Percentiles rank a stretch among this genome's conserved stretches.
Conservation (phyloP, 2,797 vertebrate species). For the Knipowitschia caucasica region DNA sequence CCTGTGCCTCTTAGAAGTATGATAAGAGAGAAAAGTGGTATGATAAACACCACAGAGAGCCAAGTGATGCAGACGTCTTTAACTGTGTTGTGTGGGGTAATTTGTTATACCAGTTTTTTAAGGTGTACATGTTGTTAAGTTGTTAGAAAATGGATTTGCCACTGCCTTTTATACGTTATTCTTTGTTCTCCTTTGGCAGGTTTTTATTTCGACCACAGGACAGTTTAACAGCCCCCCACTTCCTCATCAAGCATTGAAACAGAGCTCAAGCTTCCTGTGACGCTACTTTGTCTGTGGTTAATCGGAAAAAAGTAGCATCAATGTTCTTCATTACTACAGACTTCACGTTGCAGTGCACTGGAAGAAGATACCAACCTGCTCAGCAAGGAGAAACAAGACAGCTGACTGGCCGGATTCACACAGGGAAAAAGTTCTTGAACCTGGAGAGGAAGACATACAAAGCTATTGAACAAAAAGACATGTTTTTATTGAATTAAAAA, state of each 20-base stretch:
- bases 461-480: constrained; percentile 31
- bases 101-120: constrained; percentile 9
- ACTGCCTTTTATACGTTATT: constrained; percentile 8
- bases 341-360: constrained; percentile 18
- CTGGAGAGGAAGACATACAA: constrained; percentile 10
- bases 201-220: constrained; percentile 60
- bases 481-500: constrained; percentile 32
- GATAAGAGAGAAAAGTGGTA: constrained; percentile 51
- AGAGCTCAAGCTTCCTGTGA: constrained; percentile 67
- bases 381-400: not conserved
- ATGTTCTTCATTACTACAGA: constrained; percentile 28
- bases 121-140: constrained; percentile 21
- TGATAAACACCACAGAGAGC: constrained; percentile 29
- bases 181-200: constrained; percentile 47
- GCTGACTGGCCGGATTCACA: constrained; percentile 6
- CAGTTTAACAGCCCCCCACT: constrained; percentile 58
- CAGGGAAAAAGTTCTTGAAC: constrained; percentile 9
- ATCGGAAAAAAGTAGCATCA: constrained; percentile 40
- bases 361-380: constrained; percentile 13
- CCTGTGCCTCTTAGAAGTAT: constrained; percentile 64
- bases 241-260: constrained; percentile 60
- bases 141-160: constrained; percentile 11
- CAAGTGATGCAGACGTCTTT: constrained; percentile 11
- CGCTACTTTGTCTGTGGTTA: constrained; percentile 59
- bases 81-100: constrained; percentile 4